Evolutionary conservation across 1,140 invertebrate species (phyloP), one percentile per base, ranked within the genome.

Genomic region (Pseudomyrmex dendroicus): DNA sequence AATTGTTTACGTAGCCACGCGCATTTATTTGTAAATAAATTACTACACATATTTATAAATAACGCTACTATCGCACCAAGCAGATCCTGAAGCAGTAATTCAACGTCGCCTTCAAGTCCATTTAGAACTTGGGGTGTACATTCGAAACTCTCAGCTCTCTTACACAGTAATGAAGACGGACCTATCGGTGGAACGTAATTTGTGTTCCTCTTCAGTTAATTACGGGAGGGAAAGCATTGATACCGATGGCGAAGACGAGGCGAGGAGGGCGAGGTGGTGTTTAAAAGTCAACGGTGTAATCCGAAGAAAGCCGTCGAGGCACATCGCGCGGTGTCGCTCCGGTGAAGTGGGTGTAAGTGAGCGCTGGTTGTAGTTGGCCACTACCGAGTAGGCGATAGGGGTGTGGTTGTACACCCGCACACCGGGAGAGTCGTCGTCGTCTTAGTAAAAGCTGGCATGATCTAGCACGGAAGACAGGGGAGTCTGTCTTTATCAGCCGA

Each of bases 401-500:
- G 76, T 82, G 84, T 82, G 84, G 80, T 85, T 82, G 84, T 83
- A 25, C 77, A 57, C 84, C 64, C 48, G 66, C 46, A 57, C 57
- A 59, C 54, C 9, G 10, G 20, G 25, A 67, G 63, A 54, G 80
- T 88, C 72, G 74, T 85, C 35, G 35, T 35, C 86, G 82, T 78
- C 84, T 82, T 88, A 52, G 90, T 82, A 84, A 90, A 91, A 91
- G 89, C 88, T 83, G 63, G 86, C 84, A 86, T 87, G 91, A 92
- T 90, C 90, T 83, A 85, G 77, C 87, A 90, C 86, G 84, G 84
- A 90, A 89, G 87, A 90, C 88, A 82, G 85, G 83, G 85, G 73
- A 83, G 77, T 91, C 90, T 87, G 91, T 92, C 92, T 88, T 92
- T 92, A 91, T 91, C 91, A 89, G 90, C 83, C 89, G 44, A 85